Evolutionary conservation across 2,113 vertebrate genomes (phyloP).

Genomic region (Barbus barbus): DNA sequence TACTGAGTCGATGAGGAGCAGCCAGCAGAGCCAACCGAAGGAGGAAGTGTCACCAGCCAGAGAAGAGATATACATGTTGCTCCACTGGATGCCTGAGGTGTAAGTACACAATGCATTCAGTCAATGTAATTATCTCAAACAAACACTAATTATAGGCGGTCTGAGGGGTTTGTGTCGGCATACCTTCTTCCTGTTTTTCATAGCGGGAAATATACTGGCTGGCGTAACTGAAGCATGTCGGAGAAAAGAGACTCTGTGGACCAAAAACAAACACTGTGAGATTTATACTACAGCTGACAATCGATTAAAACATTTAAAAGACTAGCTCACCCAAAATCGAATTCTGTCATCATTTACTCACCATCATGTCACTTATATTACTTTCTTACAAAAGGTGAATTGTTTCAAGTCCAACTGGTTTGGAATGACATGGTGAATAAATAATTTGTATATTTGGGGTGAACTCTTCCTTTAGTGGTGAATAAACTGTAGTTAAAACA

Average conservation of each 20-base stretch:
- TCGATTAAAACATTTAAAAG: background rate
- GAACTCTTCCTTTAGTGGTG: background rate
- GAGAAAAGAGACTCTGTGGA: slow-evolving; percentile 87
- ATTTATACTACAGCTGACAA: background rate
- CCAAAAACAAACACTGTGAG: background rate
- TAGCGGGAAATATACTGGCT: slow-evolving; percentile 90
- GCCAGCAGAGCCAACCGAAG: slow-evolving; percentile 94
- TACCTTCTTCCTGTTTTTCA: slow-evolving; percentile 89
- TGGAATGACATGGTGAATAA: background rate
- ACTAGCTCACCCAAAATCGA: background rate
- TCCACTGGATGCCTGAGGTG: slow-evolving; percentile 89
- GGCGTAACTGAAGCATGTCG: slow-evolving; percentile 92
- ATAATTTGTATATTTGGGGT: background rate
- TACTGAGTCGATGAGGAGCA: slow-evolving; percentile 88
- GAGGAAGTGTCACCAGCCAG: slow-evolving; percentile 82
- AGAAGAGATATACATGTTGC: slow-evolving; percentile 88
- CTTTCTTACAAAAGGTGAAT: background rate
- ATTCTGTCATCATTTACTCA: background rate
- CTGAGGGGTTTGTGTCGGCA: slow-evolving; percentile 8
- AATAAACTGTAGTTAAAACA: background rate
- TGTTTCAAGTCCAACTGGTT: background rate
- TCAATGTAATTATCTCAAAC: slow-evolving; percentile 5
- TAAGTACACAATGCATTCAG: background rate
- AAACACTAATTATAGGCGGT: slow-evolving; percentile 9
- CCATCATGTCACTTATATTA: background rate